Evolutionary conservation across 1,140 invertebrate species (phyloP), one percentile per base, ranked within the genome.

Genomic region (Panulirus ornatus): DNA sequence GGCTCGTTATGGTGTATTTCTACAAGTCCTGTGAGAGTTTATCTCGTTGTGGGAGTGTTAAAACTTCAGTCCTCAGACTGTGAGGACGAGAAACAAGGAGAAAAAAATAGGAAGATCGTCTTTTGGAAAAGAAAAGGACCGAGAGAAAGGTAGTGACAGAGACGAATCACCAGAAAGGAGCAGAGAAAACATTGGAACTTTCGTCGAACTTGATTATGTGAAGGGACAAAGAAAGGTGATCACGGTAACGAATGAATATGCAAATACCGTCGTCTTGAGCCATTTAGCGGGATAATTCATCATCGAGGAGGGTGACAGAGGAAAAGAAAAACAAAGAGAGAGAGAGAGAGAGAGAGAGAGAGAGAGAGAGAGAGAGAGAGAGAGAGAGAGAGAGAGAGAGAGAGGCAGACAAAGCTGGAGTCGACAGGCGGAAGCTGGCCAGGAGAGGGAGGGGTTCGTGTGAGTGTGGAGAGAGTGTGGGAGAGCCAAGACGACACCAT

Each of bases 311-410:
- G n/a, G 9, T 27, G 22, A 30, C 27, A n/a, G n/a, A n/a, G n/a
- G n/a, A n/a, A n/a, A n/a, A n/a, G n/a, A n/a, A n/a, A n/a, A n/a
- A n/a, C n/a, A 70, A 70, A 1, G 8, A 40, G 30, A 38, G 71
- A 34, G 36, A 36, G 36, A 34, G 40, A 34, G 27, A 30, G 11
- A 36, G 38, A 34, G 38, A 70, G 2, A 73, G 71, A 30, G 71
- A 0, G 5, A 75, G 27, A 11, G 34, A 38, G 22, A 38, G 71
- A 19, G 34, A 75, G 27, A 34, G 34, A 36, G 34, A 75, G 71
- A 75, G 71, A 75, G 27, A 75, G 71, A 27, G 71, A 75, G 71
- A 36, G 71, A 75, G 71, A 75, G 71, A 75, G 34, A 36, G 27
- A 75, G 71, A 75, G 14, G 44, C 5, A 47, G 44, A 47, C 5